Base-by-base conservation (phyloP, 2,113 vertebrate genomes). In the Pelobates fuscus region DNA sequence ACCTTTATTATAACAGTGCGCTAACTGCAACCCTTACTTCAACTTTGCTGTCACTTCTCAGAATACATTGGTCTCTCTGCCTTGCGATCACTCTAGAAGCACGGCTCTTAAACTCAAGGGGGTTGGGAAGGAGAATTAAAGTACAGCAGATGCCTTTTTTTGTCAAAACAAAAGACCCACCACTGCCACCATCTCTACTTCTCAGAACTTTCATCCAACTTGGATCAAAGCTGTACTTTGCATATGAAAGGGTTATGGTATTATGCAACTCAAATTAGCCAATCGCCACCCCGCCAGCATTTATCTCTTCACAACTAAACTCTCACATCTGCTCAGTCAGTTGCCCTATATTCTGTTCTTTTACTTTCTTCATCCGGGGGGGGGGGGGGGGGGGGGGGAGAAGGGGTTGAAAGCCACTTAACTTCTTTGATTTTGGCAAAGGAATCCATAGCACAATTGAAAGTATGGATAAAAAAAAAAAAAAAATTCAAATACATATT, bases 71-170 rank as follows among this genome's bases (percentile, higher is more conserved):
- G 83, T 86, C 85, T 84, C 84, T 79, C 82, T 77, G 84, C 71
- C 84, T 44, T 44, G 32, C 37, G 23, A 81, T 79, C 82, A 89
- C 91, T 93, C 92, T 91, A 87, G 73, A 26, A 67, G 66, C 61
- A 78, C 79, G 70, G 79, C 82, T 77, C 82, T 57, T 76, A 74
- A 82, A 77, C 79, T 78, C 78, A 81, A 67, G 79, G 88, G 88
- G 86, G 82, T n/a, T 69, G 80, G 66, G 82, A 14, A 25, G 75
- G 2, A 69, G 85, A 86, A 88, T 83, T 88, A 89, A 81, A 86
- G 80, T 73, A 85, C 67, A 58, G 89, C 93, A 95, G 94, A 96
- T 93, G 94, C 92, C 88, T 93, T 93, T 86, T 71, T 93, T 94
- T 91, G 90, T 94, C 82, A 82, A 87, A 87, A 96, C 92, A 94